Conservation (phyloP, 37 sponge, comb jelly and placozoan genomes). For the Petrosia ficiformis region DNA sequence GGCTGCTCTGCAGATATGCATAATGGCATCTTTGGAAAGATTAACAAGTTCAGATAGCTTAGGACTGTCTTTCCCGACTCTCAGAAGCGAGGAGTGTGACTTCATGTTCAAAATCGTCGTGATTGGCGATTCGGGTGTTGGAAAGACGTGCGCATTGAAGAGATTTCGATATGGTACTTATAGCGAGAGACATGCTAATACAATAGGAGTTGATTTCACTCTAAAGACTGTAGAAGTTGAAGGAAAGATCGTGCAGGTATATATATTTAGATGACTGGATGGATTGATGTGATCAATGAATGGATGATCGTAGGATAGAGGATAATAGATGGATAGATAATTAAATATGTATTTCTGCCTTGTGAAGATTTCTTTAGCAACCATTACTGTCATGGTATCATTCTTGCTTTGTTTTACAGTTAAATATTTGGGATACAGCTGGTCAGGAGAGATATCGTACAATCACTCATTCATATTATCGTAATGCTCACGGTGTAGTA, state of each 20-base stretch:
- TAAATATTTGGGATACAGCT: constrained; percentile 93
- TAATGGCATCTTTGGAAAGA: neutral
- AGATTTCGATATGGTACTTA: constrained; percentile 83
- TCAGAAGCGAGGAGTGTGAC: neutral
- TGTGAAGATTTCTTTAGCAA: neutral
- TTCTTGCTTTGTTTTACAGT: constrained; percentile 23
- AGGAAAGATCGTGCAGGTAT: constrained; percentile 80
- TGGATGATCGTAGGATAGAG: neutral
- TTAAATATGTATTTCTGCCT: neutral
- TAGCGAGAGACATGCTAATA: constrained; percentile 87
- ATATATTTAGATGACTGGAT: neutral
- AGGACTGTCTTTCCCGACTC: neutral
- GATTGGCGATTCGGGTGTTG: constrained; percentile 91
- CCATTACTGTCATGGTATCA: neutral
- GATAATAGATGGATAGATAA: neutral
- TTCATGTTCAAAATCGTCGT: constrained; percentile 77
- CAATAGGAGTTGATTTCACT: constrained; percentile 94
- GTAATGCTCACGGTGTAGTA: constrained; percentile 76
- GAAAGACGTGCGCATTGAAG: constrained; percentile 93
- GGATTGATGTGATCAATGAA: neutral
- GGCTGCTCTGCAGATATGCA: neutral
- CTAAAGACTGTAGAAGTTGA: constrained; percentile 80
- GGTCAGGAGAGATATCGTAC: constrained; percentile 91
- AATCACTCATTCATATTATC: constrained; percentile 89
- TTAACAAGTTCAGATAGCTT: neutral